Percentiles rank a stretch among this genome's conserved stretches.
Evolutionary conservation across 92 coral and sea anemone genomes (phyloP).

Genomic region (Montipora capitata): DNA sequence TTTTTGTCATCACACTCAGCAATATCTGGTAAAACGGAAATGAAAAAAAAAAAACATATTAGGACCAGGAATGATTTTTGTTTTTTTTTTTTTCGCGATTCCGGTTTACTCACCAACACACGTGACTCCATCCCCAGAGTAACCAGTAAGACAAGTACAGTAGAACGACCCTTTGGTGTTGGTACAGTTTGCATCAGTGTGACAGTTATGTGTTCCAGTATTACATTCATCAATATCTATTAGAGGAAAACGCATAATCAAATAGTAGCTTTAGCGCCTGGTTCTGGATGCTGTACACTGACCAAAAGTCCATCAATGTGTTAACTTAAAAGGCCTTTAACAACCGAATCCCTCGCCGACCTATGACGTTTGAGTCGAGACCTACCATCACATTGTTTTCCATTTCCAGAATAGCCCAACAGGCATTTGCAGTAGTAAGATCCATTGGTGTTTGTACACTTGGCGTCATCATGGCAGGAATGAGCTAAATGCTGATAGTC

Average conservation of each 20-base stretch:
- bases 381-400: slow-evolving; percentile 82
- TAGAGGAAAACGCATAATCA: too few species aligned
- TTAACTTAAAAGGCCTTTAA: too few species aligned
- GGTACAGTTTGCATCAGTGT: slow-evolving; percentile 84
- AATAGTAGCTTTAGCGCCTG: too few species aligned
- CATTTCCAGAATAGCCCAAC: slow-evolving; percentile 85
- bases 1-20: slow-evolving; percentile 14
- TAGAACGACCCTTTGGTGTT: slow-evolving; percentile 84
- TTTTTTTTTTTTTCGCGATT: too few species aligned
- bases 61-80: too few species aligned
- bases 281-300: too few species aligned
- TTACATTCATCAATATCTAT: too few species aligned
- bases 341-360: background rate
- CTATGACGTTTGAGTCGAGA: background rate
- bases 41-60: too few species aligned
- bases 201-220: slow-evolving; percentile 42
- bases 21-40: slow-evolving; percentile 4
- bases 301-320: too few species aligned
- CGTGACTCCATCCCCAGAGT: slow-evolving; percentile 61
- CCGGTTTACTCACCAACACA: background rate
- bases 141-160: slow-evolving; percentile 83
- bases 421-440: slow-evolving; percentile 89
- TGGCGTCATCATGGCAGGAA: slow-evolving; percentile 67
- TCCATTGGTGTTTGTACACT: slow-evolving; percentile 90
- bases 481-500: background rate